A percentile compares a stretch with the other conserved stretches of the same genome.
Conservation (phyloP, 2,113 vertebrate species). For the Amazona guildingii region DNA sequence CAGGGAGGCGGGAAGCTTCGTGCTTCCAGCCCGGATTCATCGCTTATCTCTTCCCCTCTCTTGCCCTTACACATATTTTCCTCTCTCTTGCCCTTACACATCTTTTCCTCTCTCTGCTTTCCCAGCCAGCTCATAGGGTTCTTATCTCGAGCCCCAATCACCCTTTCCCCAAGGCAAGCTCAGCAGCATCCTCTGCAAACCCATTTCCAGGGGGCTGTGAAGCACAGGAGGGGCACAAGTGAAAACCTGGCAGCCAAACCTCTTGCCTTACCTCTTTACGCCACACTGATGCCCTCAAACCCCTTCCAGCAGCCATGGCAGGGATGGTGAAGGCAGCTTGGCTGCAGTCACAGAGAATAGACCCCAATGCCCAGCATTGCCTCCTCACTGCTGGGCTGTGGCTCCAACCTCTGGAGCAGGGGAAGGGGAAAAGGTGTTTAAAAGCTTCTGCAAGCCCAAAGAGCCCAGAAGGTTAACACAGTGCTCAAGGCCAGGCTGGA, state of each 20-base stretch:
- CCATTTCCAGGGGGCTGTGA: not conserved
- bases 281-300: not conserved
- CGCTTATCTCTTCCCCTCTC: constrained; percentile 24
- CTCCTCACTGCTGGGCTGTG: not conserved
- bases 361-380: not conserved
- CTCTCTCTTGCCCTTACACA: not conserved
- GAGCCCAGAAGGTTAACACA: not conserved
- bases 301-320: not conserved
- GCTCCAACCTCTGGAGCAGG: not conserved
- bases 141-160: not conserved
- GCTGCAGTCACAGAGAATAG: not conserved
- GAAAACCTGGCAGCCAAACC: not conserved
- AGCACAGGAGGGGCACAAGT: not conserved
- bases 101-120: not conserved
- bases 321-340: not conserved
- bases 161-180: not conserved
- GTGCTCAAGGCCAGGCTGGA: not conserved
- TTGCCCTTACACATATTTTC: not conserved
- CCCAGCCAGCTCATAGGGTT: not conserved
- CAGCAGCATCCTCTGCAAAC: not conserved
- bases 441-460: not conserved
- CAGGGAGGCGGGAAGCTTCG: not conserved
- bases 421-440: not conserved
- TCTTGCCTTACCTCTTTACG: not conserved
- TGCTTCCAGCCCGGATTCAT: not conserved